phyloP scores from a whole-genome alignment of 2,113 vertebrate species.

The Mirounga angustirostris region DNA sequence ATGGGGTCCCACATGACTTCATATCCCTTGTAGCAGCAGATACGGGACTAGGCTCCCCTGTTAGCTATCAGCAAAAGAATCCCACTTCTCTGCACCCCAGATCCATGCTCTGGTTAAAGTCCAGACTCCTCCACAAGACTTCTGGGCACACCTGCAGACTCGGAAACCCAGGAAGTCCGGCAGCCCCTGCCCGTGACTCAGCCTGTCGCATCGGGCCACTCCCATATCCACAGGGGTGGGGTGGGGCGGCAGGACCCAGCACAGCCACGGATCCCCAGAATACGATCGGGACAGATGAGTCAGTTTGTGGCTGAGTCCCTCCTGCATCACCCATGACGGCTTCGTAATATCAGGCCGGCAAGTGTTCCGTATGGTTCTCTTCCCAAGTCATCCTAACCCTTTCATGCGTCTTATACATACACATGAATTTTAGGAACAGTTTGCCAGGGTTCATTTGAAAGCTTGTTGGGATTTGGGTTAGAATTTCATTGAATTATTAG shows the following conservation, averaged over 20 bases:
- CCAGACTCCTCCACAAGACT: neutral
- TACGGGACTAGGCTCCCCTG: accelerated
- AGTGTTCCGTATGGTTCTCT: accelerated
- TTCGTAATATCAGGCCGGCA: accelerated
- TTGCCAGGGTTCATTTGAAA: neutral
- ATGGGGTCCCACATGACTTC: accelerated
- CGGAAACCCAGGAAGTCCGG: neutral
- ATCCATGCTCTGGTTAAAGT: neutral
- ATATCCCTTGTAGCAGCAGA: accelerated
- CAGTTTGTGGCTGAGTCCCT: accelerated
- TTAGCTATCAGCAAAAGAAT: neutral
- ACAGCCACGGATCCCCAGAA: accelerated
- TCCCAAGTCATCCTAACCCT: too few relatives aligned
- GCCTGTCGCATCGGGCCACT: accelerated
- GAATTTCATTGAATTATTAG: neutral
- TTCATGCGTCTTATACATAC: accelerated
- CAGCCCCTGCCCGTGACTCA: neutral
- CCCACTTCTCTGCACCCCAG: neutral
- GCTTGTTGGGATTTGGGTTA: neutral
- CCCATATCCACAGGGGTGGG: neutral
- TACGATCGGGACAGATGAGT: accelerated
- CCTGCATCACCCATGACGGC: accelerated
- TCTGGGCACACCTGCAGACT: neutral
- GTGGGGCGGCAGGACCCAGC: neutral
- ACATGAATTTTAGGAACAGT: neutral